These are phyloP conservation scores for Alsophila aescularia DNA, from an alignment of 2,888 invertebrate genomes.

Conservation along the genomic window DNA sequence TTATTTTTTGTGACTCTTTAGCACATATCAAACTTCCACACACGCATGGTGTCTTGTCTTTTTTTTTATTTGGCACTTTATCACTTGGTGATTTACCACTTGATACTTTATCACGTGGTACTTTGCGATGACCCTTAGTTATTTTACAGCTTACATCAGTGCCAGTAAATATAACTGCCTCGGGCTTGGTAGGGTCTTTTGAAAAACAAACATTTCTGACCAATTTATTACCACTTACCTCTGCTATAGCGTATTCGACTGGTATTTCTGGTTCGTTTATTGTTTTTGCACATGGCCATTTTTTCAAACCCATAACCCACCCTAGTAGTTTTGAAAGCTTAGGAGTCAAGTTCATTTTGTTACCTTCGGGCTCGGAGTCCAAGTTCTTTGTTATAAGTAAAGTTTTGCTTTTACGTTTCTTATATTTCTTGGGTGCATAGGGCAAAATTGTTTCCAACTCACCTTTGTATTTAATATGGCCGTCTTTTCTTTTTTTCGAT, in stretches of 20 bases:
- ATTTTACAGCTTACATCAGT: background rate
- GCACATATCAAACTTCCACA: conserved; percentile 42
- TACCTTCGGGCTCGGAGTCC: background rate
- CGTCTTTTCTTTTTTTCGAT: no score
- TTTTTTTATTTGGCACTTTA: background rate
- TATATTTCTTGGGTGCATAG: conserved; percentile 48
- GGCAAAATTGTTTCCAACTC: conserved; percentile 51
- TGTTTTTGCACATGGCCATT: background rate
- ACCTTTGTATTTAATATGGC: background rate
- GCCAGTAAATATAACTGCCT: conserved; percentile 12
- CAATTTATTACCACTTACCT: background rate
- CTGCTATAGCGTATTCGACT: background rate
- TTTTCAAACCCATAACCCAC: no score
- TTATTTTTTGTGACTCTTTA: conserved; percentile 19
- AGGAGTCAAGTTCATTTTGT: background rate
- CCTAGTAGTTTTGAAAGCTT: no score
- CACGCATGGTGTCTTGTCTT: conserved; percentile 1
- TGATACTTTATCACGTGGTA: background rate
- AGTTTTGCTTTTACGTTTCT: conserved; percentile 44
- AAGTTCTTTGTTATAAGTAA: background rate
- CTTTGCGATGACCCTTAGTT: background rate
- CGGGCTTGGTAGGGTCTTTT: conserved; percentile 2
- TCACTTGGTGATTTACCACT: background rate
- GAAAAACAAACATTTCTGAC: background rate
- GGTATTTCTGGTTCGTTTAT: background rate